Conservation (phyloP, 1,140 invertebrate genomes). For the Cydia fagiglandana region DNA sequence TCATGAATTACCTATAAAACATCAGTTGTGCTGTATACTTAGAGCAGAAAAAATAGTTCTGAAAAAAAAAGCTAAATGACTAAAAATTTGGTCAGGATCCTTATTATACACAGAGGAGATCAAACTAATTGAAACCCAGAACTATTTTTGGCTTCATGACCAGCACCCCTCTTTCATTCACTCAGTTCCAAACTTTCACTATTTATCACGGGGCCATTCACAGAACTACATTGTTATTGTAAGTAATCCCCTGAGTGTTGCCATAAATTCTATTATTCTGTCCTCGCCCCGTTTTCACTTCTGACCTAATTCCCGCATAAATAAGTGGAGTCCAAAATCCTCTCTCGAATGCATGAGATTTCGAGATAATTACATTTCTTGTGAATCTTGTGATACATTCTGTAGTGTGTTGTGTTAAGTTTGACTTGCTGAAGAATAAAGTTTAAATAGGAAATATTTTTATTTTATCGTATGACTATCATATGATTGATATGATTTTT, state of each 20-base stretch:
- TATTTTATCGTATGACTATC: too few species aligned
- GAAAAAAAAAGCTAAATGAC: too few species aligned
- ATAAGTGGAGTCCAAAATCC: neutral
- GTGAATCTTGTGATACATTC: neutral
- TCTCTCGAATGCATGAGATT: neutral
- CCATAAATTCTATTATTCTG: conserved; percentile 9
- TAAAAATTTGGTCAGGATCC: too few species aligned
- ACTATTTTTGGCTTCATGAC: too few species aligned
- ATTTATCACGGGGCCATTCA: neutral
- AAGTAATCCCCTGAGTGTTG: neutral
- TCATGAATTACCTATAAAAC: too few species aligned
- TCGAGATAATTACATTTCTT: neutral
- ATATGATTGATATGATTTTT: too few species aligned
- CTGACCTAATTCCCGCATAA: conserved; percentile 3
- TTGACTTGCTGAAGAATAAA: too few species aligned
- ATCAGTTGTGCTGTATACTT: too few species aligned
- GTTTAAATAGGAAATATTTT: too few species aligned
- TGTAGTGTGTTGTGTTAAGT: neutral
- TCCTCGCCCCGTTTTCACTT: neutral
- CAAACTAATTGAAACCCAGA: too few species aligned
- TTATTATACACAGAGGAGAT: too few species aligned
- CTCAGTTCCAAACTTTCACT: neutral
- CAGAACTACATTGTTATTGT: neutral
- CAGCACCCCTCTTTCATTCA: neutral
- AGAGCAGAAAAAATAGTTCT: too few species aligned